Evolutionary conservation across 2,113 vertebrate species (phyloP), one percentile per base, ranked within the genome.

Genomic region (Perccottus glenii): DNA sequence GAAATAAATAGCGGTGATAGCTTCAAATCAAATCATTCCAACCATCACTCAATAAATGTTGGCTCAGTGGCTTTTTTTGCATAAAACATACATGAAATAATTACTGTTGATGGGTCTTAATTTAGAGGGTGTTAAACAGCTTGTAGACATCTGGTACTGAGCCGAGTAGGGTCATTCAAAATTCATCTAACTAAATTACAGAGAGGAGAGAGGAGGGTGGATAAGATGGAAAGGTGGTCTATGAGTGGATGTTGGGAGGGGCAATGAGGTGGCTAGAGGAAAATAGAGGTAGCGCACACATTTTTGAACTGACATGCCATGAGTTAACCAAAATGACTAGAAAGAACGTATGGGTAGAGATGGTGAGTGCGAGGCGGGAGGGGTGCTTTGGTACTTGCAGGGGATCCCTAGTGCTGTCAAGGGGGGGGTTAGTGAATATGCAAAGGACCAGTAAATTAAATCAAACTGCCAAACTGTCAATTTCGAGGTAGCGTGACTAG

Each of bases 401-500:
- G 92, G 94, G 94, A 95, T 94, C 94, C 94, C 95, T 94, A 86
- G 82, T 89, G 91, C 94, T 95, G 84, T 86, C 80, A 77, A 51
- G 83, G 81, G 80, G 73, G 32, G 62, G 72, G 82, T 75, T 93
- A 89, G 94, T 95, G 93, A 96, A 98, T 98, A 98, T 96, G 96
- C 96, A 97, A 95, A 96, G 93, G 95, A 94, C 94, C 94, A 92
- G 94, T 94, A 96, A 97, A 98, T 98, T 96, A 97, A 99, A 98
- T 96, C 95, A 96, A 97, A 95, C 96, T 96, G 96, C 95, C 96
- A 96, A 97, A 96, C 95, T 97, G 97, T 97, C 96, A 97, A 95
- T 98, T 96, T 95, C 91, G 89, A 94, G 94, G 92, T 94, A 73
- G 82, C 81, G 47, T 96, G 94, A 94, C 95, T 95, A 94, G 94